Evolutionary conservation across 2,113 vertebrate species (phyloP), one percentile per base, ranked within the genome.

Genomic region (Syngnathoides biaculeatus): DNA sequence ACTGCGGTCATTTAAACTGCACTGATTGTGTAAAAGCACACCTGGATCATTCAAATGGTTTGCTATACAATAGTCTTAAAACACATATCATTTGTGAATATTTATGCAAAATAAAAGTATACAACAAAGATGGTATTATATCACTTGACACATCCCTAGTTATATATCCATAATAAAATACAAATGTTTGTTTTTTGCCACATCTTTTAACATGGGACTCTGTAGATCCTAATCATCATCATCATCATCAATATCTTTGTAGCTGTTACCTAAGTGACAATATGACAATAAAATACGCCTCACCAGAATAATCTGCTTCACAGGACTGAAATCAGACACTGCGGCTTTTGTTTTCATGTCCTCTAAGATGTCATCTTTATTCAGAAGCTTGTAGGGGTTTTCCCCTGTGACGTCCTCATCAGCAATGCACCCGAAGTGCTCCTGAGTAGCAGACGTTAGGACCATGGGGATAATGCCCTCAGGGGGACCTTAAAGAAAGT

Each of bases 281-380:
- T 59, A 27, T 62, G 27, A 81, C 45, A 82, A 72, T 64, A 26
- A 42, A 48, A 57, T 79, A 59, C 68, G 42, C 66, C 91, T 71
- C 85, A 97, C 96, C 78, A 87, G 60, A 43, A 98, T 77, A 43
- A 89, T 30, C 76, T 93, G 92, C 90, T 92, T 98, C 73, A 93
- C 14, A 8, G 93, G 94, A 52, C 94, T 81, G 90, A 98, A 98
- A 84, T 99, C 97, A 4, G 96, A 99, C 79, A 94, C 76, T 0
- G 93, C 92, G 0, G 91, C 94, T 89, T 95, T 94, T 39, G 58
- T 92, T 68, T 78, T 91, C 47, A 98, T 84, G 75, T 99, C 96
- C 67, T 91, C 83, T 39, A 96, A 71, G 53, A 99, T 92, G 47
- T 93, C 90, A 12, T 93, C 93, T 83, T 94, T 99, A 79, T 82